These are phyloP conservation scores for Myxocyprinus asiaticus DNA, from an alignment of 2,113 vertebrate species.

Conservation along the genomic window DNA sequence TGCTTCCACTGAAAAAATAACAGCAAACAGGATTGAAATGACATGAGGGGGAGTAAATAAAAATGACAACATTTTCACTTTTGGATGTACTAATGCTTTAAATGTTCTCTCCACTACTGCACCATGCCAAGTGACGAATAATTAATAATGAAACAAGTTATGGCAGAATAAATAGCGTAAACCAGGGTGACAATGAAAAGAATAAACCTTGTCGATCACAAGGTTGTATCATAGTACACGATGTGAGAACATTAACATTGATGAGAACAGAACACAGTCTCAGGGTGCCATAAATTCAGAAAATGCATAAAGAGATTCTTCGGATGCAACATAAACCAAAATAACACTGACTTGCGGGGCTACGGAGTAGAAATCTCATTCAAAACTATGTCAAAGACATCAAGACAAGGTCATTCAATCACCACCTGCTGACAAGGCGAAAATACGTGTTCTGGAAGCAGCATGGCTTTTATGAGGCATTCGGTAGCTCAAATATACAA, in stretches of 20 bases:
- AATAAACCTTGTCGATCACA: conserved; percentile 13
- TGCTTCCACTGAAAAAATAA: too few relatives aligned
- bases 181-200: too few relatives aligned
- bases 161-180: conserved; percentile 33
- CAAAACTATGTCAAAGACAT: conserved; percentile 40
- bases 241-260: not conserved
- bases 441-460: conserved; percentile 32
- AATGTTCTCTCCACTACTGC: not conserved
- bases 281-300: not conserved
- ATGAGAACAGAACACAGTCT: not conserved
- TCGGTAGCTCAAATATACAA: conserved; percentile 9
- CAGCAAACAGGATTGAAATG: too few relatives aligned
- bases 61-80: too few relatives aligned
- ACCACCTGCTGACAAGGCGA: conserved; percentile 46
- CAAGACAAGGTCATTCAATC: conserved; percentile 50
- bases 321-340: not conserved
- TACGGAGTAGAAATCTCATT: conserved; percentile 36
- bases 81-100: not conserved
- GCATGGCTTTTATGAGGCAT: conserved; percentile 27
- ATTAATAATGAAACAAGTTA: conserved; percentile 35
- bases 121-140: conserved; percentile 37
- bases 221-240: not conserved
- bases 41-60: too few relatives aligned
- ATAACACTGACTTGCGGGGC: conserved; percentile 1
- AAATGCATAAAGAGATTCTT: conserved; percentile 6